A percentile compares a stretch with the other conserved stretches of the same genome.
phyloP scores from a whole-genome alignment of 2,888 invertebrate genomes.

The Zonitis immaculata region DNA sequence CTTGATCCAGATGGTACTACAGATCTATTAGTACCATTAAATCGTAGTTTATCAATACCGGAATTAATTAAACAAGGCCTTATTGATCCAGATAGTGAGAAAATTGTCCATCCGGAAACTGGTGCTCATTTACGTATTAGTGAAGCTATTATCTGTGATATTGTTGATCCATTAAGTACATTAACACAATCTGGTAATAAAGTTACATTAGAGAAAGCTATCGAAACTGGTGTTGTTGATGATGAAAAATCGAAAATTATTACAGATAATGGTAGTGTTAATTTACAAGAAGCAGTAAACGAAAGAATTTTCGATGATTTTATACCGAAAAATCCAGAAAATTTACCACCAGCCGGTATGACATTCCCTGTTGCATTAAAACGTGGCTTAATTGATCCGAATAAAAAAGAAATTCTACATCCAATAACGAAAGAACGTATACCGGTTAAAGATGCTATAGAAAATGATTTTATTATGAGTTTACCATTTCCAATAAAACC shows the following conservation, averaged over 20 bases:
- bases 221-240: slow-evolving; percentile 66
- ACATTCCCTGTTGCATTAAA: slow-evolving; percentile 76
- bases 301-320: slow-evolving; percentile 58
- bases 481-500: slow-evolving; percentile 67
- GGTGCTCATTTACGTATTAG: slow-evolving; percentile 71
- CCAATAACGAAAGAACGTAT: slow-evolving; percentile 65
- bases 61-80: slow-evolving; percentile 84
- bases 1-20: slow-evolving; percentile 72
- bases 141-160: slow-evolving; percentile 84
- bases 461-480: slow-evolving; percentile 72
- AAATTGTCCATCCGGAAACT: slow-evolving; percentile 83
- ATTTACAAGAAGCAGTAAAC: slow-evolving; percentile 67
- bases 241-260: slow-evolving; percentile 64
- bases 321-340: slow-evolving; percentile 44
- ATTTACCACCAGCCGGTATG: slow-evolving; percentile 76
- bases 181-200: slow-evolving; percentile 59
- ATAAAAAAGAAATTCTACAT: slow-evolving; percentile 63
- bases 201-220: slow-evolving; percentile 72
- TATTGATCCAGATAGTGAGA: slow-evolving; percentile 65
- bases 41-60: slow-evolving; percentile 74
- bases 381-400: slow-evolving; percentile 65
- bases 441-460: slow-evolving; percentile 65
- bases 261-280: slow-evolving; percentile 58
- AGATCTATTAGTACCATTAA: slow-evolving; percentile 73
- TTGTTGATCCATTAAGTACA: slow-evolving; percentile 75